Evolutionary conservation across 2,888 invertebrate genomes (phyloP), one percentile per base, ranked within the genome.

Genomic region (Bellardia pandia): DNA sequence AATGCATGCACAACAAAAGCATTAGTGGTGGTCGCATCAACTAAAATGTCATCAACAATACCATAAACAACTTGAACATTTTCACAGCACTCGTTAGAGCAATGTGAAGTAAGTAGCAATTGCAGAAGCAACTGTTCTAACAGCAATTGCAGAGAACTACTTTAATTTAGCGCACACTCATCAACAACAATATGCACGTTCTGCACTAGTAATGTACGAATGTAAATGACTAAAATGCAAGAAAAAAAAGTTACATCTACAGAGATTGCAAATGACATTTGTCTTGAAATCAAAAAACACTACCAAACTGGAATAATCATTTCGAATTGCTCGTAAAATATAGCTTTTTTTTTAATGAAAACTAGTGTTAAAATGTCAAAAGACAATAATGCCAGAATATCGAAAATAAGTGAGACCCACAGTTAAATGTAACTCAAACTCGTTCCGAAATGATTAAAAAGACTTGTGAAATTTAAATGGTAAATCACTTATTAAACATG

Each of bases 41-140:
- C 79, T 72, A 78, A 78, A 78, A 84, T 80, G 84, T 84, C 84
- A 80, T 80, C 84, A 84, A 60, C 84, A 80, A 72, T 80, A 78
- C 69, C 62, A 83, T 56, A 71, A 78, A 79, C 58, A 71, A 79
- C 64, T 62, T 69, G 45, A 71, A 64, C 37, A 69, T 68, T 68
- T 81, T 58, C 66, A 37, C 30, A 60, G 37, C 16, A 48, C 6
- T 76, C 60, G 51, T 75, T 58, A 11, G 8, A 66, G 33, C n/a
- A 13, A 71, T 33, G 53, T 37, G 51, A 23, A 40, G 51, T 62
- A 64, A 64, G 53, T 48, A 40, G 45, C 72, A 71, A 80, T 71
- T 42, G 48, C 60, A 60, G 42, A 53, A 42, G n/a, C 60, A 56
- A 42, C 9, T 30, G 16, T 33, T 40, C 33, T 23, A 69, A 14